Conservation (phyloP, 2,888 invertebrate genomes). For the Pedicia rivosa region DNA sequence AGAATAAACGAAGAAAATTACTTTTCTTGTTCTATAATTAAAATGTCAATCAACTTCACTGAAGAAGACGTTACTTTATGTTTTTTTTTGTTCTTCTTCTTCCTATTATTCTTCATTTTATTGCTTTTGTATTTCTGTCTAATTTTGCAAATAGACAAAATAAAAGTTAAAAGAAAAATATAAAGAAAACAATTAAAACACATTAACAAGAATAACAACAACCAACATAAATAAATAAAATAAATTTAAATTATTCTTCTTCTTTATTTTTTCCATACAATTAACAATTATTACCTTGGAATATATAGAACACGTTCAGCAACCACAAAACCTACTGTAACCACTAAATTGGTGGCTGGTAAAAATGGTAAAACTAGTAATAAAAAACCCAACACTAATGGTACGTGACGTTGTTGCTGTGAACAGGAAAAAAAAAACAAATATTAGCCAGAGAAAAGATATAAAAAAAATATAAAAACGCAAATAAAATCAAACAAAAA, state of each 20-base stretch:
- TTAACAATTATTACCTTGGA: constrained; percentile 47
- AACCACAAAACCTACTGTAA: constrained; percentile 69
- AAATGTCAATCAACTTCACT: too few species aligned
- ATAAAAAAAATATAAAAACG: not conserved
- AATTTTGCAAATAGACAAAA: too few species aligned
- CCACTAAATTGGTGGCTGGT: constrained; percentile 69
- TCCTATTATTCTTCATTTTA: too few species aligned
- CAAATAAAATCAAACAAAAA: not conserved
- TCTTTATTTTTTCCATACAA: not conserved
- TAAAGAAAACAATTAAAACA: too few species aligned
- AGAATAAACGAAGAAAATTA: too few species aligned
- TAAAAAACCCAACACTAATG: constrained; percentile 50
- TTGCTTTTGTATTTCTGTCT: too few species aligned
- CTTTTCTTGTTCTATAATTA: too few species aligned
- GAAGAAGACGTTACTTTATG: too few species aligned
- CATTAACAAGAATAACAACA: too few species aligned
- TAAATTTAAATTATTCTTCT: not conserved
- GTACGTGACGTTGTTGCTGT: constrained; percentile 49
- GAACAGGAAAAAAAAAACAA: constrained; percentile 17
- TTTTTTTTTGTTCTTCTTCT: too few species aligned
- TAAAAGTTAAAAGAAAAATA: too few species aligned
- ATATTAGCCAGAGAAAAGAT: not conserved
- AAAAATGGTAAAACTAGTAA: constrained; percentile 67
- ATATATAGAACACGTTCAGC: constrained; percentile 82
- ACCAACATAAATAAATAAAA: not conserved